A percentile compares a stretch with the other conserved stretches of the same genome.
Conservation (phyloP, 1,140 invertebrate species). For the Euborellia annulipes region DNA sequence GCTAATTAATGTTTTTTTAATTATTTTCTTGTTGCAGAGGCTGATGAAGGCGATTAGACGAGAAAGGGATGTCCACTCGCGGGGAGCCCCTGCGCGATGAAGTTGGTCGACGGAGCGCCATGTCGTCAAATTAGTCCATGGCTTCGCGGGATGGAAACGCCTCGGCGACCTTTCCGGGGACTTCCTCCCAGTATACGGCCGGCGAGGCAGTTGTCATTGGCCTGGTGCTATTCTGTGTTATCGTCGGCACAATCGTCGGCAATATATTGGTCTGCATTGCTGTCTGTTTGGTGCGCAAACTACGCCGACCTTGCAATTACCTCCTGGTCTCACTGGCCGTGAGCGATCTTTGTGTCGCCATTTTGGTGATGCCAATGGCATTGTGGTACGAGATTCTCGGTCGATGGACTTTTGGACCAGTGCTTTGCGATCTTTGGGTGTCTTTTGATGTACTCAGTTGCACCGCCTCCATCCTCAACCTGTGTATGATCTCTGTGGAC, state of each 20-base stretch:
- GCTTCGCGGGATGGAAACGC: too few relatives aligned
- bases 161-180: conserved; percentile 1
- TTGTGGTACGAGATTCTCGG: conserved; percentile 65
- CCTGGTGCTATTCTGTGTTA: conserved; percentile 53
- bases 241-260: conserved; percentile 66
- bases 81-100: too few relatives aligned
- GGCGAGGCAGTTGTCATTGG: conserved; percentile 49
- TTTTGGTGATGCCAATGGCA: conserved; percentile 74
- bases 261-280: conserved; percentile 81
- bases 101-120: too few relatives aligned
- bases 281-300: conserved; percentile 70
- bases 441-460: conserved; percentile 67
- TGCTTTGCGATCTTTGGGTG: conserved; percentile 75
- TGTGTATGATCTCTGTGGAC: conserved; percentile 83
- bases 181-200: conserved; percentile 23
- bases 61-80: too few relatives aligned
- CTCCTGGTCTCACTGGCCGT: conserved; percentile 81
- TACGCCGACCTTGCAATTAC: conserved; percentile 71
- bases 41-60: too few relatives aligned
- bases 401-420: conserved; percentile 66
- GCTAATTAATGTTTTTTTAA: too few relatives aligned
- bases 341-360: conserved; percentile 67
- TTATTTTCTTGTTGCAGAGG: too few relatives aligned
- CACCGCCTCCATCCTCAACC: conserved; percentile 80
- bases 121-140: too few relatives aligned